A percentile compares a stretch with the other conserved stretches of the same genome.
Evolutionary conservation across 2,888 invertebrate species (phyloP).

Genomic region (Drosophila infuscata): DNA sequence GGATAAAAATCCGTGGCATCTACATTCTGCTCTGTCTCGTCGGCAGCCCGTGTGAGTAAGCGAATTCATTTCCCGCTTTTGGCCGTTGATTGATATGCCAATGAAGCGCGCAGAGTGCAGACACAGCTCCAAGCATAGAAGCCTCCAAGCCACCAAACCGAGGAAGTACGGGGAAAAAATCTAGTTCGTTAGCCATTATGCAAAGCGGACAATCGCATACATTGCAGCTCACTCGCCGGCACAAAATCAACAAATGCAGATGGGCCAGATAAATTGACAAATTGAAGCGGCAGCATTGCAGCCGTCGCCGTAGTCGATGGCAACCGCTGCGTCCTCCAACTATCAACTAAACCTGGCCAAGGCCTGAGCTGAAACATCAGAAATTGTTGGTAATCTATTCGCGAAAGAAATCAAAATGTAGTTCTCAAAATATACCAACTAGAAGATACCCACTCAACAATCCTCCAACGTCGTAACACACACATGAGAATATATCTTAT

Average conservation of each 20-base stretch:
- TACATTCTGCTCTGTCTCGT: slow-evolving; percentile 38
- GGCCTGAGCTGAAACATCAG: slow-evolving; percentile 17
- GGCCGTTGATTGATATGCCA: slow-evolving; percentile 76
- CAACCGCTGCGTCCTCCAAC: neutral
- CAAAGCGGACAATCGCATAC: slow-evolving; percentile 72
- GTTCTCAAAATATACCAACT: neutral
- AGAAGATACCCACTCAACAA: neutral
- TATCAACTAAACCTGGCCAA: slow-evolving; percentile 26
- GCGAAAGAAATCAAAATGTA: slow-evolving; percentile 5
- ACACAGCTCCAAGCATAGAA: slow-evolving; percentile 30
- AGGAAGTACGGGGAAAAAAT: slow-evolving; percentile 53
- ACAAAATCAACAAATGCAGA: slow-evolving; percentile 75
- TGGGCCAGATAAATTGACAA: slow-evolving; percentile 76
- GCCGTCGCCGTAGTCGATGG: neutral
- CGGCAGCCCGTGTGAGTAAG: slow-evolving; percentile 67
- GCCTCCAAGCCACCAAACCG: slow-evolving; percentile 23
- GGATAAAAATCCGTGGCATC: slow-evolving; percentile 32
- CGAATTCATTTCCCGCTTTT: slow-evolving; percentile 76
- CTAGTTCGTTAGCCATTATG: slow-evolving; percentile 76
- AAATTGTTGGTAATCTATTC: slow-evolving; percentile 44
- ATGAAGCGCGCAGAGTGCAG: slow-evolving; percentile 66
- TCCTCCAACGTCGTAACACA: no score
- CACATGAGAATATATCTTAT: neutral
- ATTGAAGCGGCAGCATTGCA: slow-evolving; percentile 55
- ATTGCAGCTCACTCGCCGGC: slow-evolving; percentile 54